phyloP scores from a whole-genome alignment of 30 jellyfish, hydroid and myxozoan species.

The Mastigias papua region DNA sequence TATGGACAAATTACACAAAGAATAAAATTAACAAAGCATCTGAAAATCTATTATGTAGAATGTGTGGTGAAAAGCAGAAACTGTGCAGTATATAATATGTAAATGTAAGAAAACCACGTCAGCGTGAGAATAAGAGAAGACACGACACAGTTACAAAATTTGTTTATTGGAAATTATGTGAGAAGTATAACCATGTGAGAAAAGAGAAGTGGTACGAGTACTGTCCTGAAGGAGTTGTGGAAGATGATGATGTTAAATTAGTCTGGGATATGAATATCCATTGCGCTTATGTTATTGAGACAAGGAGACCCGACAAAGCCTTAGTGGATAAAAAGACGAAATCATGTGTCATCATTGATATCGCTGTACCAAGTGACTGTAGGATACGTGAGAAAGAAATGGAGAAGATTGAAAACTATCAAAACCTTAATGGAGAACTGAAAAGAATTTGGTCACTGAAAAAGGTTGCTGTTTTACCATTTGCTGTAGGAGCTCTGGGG shows the following conservation, averaged over 20 bases:
- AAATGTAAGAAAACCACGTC: constrained; percentile 17
- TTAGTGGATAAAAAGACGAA: neutral
- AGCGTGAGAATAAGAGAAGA: constrained; percentile 19
- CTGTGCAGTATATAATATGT: constrained; percentile 11
- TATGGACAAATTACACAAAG: constrained; percentile 24
- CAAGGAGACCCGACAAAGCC: neutral
- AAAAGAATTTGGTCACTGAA: neutral
- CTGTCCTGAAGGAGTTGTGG: neutral
- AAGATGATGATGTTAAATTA: constrained; percentile 3
- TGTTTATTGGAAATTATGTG: neutral
- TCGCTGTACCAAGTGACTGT: constrained; percentile 5
- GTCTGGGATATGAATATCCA: constrained; percentile 10
- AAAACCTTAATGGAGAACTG: neutral
- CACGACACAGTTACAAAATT: constrained; percentile 19
- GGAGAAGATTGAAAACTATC: too few species aligned
- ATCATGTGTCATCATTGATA: neutral
- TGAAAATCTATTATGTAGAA: constrained; percentile 28
- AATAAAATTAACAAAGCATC: constrained; percentile 2
- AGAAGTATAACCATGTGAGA: constrained; percentile 7
- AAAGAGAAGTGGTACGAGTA: neutral
- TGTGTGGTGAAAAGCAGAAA: neutral
- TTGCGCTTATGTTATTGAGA: neutral
- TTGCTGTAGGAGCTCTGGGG: neutral
- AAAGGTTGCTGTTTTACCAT: too few species aligned
- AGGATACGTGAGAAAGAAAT: too few species aligned